Percentiles rank a stretch among this genome's conserved stretches.
phyloP scores from a whole-genome alignment of 2,797 vertebrate genomes.

The Chelmon rostratus region DNA sequence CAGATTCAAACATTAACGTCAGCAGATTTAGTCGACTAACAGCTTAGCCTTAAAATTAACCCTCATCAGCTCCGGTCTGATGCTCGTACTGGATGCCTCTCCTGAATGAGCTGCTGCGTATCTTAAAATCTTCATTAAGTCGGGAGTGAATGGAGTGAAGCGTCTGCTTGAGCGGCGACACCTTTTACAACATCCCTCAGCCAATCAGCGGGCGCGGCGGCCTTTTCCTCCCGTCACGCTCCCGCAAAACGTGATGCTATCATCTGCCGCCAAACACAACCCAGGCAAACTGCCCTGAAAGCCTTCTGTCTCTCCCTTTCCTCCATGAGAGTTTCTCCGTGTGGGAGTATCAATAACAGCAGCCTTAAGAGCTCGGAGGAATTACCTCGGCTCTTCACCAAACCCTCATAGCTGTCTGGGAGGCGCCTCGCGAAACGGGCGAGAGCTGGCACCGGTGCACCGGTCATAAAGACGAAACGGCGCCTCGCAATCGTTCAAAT shows the following conservation, averaged over 20 bases:
- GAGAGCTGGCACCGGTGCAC: neutral
- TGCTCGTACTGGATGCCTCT: neutral
- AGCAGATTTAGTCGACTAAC: neutral
- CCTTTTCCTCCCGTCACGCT: conserved; percentile 32
- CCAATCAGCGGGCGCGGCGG: conserved; percentile 2
- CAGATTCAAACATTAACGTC: no score
- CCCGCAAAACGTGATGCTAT: conserved; percentile 9
- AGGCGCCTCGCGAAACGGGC: neutral
- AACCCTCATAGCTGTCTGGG: neutral
- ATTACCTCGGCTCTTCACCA: conserved; percentile 35
- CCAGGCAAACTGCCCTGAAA: conserved; percentile 16
- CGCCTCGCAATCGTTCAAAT: neutral
- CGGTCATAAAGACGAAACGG: neutral
- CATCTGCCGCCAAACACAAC: conserved; percentile 9
- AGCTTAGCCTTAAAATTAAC: neutral
- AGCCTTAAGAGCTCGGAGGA: conserved; percentile 18
- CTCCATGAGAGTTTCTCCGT: neutral
- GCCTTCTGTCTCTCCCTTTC: neutral
- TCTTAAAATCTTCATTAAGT: conserved; percentile 5
- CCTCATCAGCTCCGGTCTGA: neutral
- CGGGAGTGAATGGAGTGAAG: conserved; percentile 4
- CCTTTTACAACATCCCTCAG: conserved; percentile 19
- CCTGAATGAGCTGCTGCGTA: neutral
- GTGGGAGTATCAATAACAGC: conserved; percentile 35
- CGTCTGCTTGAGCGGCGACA: neutral